phyloP scores from a whole-genome alignment of 2,113 vertebrate genomes.

The Grammatotria lemairii region DNA sequence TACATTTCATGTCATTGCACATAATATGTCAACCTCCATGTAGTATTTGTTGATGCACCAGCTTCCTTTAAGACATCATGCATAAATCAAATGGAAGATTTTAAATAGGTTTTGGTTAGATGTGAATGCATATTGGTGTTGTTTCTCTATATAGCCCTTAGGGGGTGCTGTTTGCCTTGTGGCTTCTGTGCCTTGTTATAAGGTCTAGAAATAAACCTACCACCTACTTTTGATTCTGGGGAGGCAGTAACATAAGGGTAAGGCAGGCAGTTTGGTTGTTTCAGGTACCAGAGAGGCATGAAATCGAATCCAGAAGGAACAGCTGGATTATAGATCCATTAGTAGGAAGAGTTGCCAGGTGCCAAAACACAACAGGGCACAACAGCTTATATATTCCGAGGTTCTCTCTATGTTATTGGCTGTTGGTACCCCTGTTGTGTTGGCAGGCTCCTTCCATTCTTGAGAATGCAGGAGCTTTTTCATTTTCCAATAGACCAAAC shows the following conservation, averaged over 20 bases:
- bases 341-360: background rate
- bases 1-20: background rate
- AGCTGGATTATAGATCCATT: background rate
- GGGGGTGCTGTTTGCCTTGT: background rate
- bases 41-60: background rate
- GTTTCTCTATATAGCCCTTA: background rate
- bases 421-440: background rate
- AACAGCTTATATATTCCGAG: background rate
- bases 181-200: background rate
- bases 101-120: background rate
- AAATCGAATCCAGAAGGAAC: background rate
- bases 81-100: conserved; percentile 7
- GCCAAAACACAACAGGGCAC: background rate
- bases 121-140: background rate
- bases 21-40: background rate
- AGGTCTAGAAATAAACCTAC: background rate
- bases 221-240: background rate
- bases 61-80: background rate
- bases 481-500: background rate
- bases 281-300: background rate
- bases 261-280: background rate
- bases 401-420: background rate
- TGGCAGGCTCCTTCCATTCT: background rate
- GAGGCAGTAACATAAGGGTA: background rate
- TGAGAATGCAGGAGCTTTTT: background rate